A percentile compares a stretch with the other conserved stretches of the same genome.
These are phyloP conservation scores for Cerastoderma edule DNA, from an alignment of 2,888 invertebrate species.

Conservation along the genomic window DNA sequence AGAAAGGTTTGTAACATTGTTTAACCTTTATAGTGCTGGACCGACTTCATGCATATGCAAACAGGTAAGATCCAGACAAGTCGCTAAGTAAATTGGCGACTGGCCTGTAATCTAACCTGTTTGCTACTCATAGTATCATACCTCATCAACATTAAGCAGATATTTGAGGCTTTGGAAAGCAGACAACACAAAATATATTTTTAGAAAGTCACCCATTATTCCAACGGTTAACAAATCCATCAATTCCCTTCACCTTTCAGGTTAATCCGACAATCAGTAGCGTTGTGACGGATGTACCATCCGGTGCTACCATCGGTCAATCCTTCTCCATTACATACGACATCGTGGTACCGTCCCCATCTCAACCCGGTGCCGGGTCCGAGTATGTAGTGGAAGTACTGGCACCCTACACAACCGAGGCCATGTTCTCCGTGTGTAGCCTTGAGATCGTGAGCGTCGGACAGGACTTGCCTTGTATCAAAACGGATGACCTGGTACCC, in stretches of 20 bases:
- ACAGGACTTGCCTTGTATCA: conserved; percentile 64
- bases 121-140: too few species aligned
- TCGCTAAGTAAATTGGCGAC: too few species aligned
- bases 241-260: not conserved
- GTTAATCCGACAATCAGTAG: not conserved
- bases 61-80: too few species aligned
- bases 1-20: too few species aligned
- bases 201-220: too few species aligned
- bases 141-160: too few species aligned
- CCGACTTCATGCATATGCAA: too few species aligned
- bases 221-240: too few species aligned
- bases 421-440: conserved; percentile 64
- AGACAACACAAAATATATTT: too few species aligned
- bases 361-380: conserved; percentile 34
- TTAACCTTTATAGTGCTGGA: too few species aligned
- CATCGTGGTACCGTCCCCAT: conserved; percentile 45
- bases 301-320: conserved; percentile 38
- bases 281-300: not conserved
- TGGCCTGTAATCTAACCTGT: too few species aligned
- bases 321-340: conserved; percentile 49
- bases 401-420: conserved; percentile 55
- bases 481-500: conserved; percentile 43
- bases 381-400: conserved; percentile 65
- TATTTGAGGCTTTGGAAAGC: too few species aligned
- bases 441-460: conserved; percentile 52